phyloP scores from a whole-genome alignment of 2,888 invertebrate genomes.

The Pterobdella sp. region DNA sequence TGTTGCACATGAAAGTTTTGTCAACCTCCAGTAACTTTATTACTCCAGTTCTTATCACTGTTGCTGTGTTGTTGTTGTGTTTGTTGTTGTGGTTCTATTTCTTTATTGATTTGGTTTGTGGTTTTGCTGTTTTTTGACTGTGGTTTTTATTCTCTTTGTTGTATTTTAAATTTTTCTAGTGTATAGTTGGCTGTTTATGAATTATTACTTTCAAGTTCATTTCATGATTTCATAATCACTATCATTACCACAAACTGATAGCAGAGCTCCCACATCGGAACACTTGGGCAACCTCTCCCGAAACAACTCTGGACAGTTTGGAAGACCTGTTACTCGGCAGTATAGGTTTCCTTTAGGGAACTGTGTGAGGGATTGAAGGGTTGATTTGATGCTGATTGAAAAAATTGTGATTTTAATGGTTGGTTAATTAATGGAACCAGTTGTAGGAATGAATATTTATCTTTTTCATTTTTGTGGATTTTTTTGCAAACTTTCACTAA shows the following conservation, averaged over 20 bases:
- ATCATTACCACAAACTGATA: conserved; percentile 62
- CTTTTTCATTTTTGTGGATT: conserved; percentile 49
- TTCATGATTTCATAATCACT: not conserved
- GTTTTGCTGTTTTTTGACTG: no score
- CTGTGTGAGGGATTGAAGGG: conserved; percentile 34
- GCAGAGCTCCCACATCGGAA: conserved; percentile 64
- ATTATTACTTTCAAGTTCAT: not conserved
- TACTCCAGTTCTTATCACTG: conserved; percentile 68
- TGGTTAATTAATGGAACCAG: not conserved
- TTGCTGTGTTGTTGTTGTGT: no score
- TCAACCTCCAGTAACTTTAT: conserved; percentile 69
- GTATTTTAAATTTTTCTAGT: not conserved
- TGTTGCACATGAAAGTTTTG: conserved; percentile 66
- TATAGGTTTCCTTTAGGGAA: conserved; percentile 62
- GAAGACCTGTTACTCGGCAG: conserved; percentile 60
- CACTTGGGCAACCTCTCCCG: conserved; percentile 63
- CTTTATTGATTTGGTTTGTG: no score
- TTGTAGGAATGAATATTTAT: conserved; percentile 2
- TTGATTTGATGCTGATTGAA: not conserved
- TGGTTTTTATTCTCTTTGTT: no score
- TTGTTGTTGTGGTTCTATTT: no score
- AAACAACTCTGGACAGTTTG: conserved; percentile 61
- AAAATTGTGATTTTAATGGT: not conserved
- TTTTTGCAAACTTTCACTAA: conserved; percentile 50
- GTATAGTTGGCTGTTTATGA: no score